phyloP scores from a whole-genome alignment of 1,140 invertebrate genomes.

The Zaprionus camerounensis region DNA sequence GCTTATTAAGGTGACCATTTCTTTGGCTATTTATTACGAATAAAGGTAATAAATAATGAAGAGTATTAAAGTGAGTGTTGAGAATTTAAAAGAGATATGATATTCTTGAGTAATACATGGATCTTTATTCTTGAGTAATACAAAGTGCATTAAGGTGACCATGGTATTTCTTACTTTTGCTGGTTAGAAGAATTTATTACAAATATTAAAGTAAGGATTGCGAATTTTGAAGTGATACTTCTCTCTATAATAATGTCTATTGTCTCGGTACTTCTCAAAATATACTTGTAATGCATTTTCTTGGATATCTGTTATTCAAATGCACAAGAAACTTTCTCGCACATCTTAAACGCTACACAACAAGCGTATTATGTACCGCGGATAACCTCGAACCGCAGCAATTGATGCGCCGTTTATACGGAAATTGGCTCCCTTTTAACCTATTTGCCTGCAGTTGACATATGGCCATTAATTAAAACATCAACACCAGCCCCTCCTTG shows the following conservation, averaged over 20 bases:
- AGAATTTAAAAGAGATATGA: no score
- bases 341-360: not conserved
- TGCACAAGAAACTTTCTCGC: not conserved
- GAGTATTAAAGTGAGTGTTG: not conserved
- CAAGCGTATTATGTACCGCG: not conserved
- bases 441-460: slow-evolving; percentile 66
- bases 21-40: no score
- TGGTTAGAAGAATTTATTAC: no score
- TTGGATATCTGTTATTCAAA: not conserved
- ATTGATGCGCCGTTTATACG: slow-evolving; percentile 29
- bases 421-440: slow-evolving; percentile 64
- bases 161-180: not conserved
- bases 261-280: no score
- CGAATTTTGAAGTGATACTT: no score
- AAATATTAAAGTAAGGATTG: no score
- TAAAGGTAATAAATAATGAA: not conserved
- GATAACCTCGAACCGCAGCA: not conserved
- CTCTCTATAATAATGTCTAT: no score
- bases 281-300: no score
- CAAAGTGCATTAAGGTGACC: not conserved
- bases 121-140: not conserved
- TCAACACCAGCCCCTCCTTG: slow-evolving; percentile 42
- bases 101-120: no score
- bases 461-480: slow-evolving; percentile 71
- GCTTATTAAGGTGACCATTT: no score